A percentile compares a stretch with the other conserved stretches of the same genome.
Evolutionary conservation across 2,888 invertebrate genomes (phyloP).

Genomic region (Tachina lurida): DNA sequence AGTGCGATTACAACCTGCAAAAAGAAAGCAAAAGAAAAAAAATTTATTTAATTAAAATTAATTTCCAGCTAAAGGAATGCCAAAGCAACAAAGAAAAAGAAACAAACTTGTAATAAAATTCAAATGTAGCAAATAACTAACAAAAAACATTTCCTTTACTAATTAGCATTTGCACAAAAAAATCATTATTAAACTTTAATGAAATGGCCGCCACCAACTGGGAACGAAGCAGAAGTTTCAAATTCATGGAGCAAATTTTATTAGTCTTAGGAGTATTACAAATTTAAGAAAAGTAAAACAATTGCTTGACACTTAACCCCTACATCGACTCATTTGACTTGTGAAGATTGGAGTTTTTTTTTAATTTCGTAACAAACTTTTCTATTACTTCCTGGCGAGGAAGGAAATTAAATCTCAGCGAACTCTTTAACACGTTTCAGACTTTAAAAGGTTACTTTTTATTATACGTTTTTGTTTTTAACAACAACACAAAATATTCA

Average conservation of each 20-base stretch:
- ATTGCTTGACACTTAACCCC: background rate
- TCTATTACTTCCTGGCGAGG: background rate
- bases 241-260: background rate
- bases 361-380: background rate
- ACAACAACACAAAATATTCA: conserved; percentile 39
- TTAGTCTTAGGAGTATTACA: background rate
- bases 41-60: conserved; percentile 15
- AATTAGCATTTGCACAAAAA: conserved; percentile 1
- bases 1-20: conserved; percentile 90
- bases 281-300: background rate
- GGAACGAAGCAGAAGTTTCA: background rate
- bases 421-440: conserved; percentile 14
- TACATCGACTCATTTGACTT: background rate
- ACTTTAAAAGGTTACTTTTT: conserved; percentile 19
- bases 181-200: conserved; percentile 6
- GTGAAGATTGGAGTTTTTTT: background rate
- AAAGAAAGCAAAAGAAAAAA: conserved; percentile 14
- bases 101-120: background rate
- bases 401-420: conserved; percentile 6
- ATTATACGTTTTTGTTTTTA: conserved; percentile 3
- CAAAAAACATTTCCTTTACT: background rate
- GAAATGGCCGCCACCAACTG: background rate
- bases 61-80: background rate
- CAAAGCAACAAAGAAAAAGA: background rate
- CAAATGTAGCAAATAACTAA: background rate